Conservation (phyloP, 2,888 invertebrate genomes). For the Cremastinae sp. region DNA sequence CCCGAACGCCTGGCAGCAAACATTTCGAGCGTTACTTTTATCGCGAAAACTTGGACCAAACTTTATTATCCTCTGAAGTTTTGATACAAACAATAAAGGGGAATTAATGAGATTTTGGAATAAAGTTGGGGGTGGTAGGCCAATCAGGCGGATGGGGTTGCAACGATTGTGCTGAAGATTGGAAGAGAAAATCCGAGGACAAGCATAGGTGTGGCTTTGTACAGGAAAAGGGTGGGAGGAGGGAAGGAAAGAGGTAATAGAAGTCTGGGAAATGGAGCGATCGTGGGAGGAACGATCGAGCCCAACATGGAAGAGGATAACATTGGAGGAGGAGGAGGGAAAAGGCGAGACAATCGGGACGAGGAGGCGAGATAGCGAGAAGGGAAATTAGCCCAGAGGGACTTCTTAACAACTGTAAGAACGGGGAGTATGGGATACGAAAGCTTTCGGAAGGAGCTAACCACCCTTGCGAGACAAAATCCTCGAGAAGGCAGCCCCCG, state of each 20-base stretch:
- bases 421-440: constrained; percentile 61
- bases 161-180: constrained; percentile 17
- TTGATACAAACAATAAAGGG: not conserved
- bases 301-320: constrained; percentile 38
- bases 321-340: constrained; percentile 23
- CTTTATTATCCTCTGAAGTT: too few species aligned
- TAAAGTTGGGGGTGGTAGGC: not conserved
- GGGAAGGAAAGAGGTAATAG: constrained; percentile 18
- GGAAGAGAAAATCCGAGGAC: constrained; percentile 36
- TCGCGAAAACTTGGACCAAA: not conserved
- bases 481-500: constrained; percentile 29
- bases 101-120: not conserved
- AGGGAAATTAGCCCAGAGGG: constrained; percentile 78
- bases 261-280: constrained; percentile 41
- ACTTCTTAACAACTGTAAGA: constrained; percentile 79
- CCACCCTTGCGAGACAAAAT: constrained; percentile 79
- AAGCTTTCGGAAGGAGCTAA: constrained; percentile 74
- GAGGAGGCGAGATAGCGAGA: constrained; percentile 53
- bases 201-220: constrained; percentile 43
- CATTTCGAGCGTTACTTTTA: too few species aligned
- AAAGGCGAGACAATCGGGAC: constrained; percentile 5
- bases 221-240: constrained; percentile 1
- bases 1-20: too few species aligned
- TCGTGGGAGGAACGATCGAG: constrained; percentile 52
- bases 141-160: constrained; percentile 15